Evolutionary conservation across 2,888 invertebrate genomes (phyloP).

Genomic region (Ochropacha duplaris): DNA sequence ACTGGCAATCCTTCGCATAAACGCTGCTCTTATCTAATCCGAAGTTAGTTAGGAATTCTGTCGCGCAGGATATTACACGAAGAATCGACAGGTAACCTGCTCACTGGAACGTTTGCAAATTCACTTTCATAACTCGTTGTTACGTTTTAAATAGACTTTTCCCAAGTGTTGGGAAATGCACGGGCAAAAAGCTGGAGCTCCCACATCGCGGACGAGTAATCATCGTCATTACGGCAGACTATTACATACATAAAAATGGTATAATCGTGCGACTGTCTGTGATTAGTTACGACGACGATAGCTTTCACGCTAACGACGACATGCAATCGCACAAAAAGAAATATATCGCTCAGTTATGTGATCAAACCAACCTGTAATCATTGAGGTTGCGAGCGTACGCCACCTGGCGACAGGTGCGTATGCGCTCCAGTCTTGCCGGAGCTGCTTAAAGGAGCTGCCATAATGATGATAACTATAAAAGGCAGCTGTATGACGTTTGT

Average conservation of each 20-base stretch:
- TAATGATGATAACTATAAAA: conserved; percentile 63
- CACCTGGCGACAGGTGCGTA: conserved; percentile 79
- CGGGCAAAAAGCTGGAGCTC: conserved; percentile 72
- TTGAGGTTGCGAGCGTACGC: conserved; percentile 20
- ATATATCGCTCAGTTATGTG: conserved; percentile 25
- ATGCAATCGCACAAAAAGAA: conserved; percentile 48
- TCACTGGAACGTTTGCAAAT: conserved; percentile 66
- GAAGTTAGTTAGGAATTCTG: conserved; percentile 52
- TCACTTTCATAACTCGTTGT: conserved; percentile 76
- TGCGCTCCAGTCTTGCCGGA: conserved; percentile 43
- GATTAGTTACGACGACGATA: conserved; percentile 57
- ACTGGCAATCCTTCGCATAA: conserved; percentile 42
- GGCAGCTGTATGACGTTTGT: conserved; percentile 72
- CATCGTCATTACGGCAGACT: conserved; percentile 55
- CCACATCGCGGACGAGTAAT: conserved; percentile 72
- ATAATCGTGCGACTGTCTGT: conserved; percentile 57
- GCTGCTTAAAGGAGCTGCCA: conserved; percentile 49
- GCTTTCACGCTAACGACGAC: conserved; percentile 62
- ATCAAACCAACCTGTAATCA: conserved; percentile 21
- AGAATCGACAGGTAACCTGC: conserved; percentile 55
- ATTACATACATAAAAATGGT: conserved; percentile 51
- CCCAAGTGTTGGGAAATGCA: conserved; percentile 71
- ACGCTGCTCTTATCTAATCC: conserved; percentile 33
- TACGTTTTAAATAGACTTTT: conserved; percentile 73
- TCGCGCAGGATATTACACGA: conserved; percentile 65